Evolutionary conservation across 2,888 invertebrate species (phyloP), one percentile per base, ranked within the genome.

Genomic region (Dolichomitus sp.): DNA sequence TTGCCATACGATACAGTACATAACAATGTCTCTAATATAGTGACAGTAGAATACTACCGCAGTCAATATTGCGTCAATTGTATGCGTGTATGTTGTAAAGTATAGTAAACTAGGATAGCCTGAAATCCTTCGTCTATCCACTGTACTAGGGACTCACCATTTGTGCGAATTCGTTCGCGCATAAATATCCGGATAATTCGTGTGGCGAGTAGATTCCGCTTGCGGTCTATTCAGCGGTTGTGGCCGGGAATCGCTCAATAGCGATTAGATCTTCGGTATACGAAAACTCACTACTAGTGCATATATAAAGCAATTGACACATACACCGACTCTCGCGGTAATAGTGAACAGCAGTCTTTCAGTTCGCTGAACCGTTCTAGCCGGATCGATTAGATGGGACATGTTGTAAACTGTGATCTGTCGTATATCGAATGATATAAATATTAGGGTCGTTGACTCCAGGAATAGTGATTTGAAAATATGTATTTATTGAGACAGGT

Each of bases 111-210:
- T 52, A 52, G 52, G 30, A n/a, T 33, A 33, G 57, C 57, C n/a
- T 30, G 27, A 14, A 33, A 57, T 57, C 27, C 57, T 30, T 33
- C 54, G 30, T 57, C 30, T 33, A 57, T 33, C 30, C 30, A 6
- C 30, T 27, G 57, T n/a, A n/a, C 30, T 52, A 19, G 52, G 52
- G 52, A 23, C 19, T 17, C 52, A 52, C 7, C 68, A 77, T 68
- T 63, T 59, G 73, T 73, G 52, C 37, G 45, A 45, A 37, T 52
- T 73, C 54, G 40, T 48, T 81, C 59, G 73, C 14, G 61, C 68
- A 81, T 77, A 76, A 81, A 81, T 77, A 63, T 63, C 54, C 45
- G 30, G 54, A 77, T 73, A 69, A 81, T 81, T 77, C 73, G 23
- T 30, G 65, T 37, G 73, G 54, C 54, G 48, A 33, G 63, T 17